Base-by-base conservation (phyloP, 2,797 vertebrate species). In the Notamacropus eugenii region DNA sequence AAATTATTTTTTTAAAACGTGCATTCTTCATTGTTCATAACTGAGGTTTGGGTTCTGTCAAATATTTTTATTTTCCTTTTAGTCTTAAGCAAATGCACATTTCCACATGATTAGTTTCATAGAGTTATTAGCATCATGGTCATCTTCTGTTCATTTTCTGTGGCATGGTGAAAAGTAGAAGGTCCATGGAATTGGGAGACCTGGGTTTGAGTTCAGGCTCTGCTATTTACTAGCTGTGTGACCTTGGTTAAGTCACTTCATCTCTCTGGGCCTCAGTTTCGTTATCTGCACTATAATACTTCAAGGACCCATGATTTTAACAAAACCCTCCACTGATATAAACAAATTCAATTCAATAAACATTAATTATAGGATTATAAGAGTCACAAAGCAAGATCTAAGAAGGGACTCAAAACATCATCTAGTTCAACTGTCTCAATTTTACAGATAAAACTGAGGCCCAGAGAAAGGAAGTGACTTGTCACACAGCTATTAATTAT, bases 101-200 rank as follows among this genome's bases (percentile, higher is more conserved):
- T 97, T 96, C 91, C 92, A 82, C 94, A 95, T 97, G 97, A 97
- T 96, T 97, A 96, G 94, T 92, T 96, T 96, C 96, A 94, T 91
- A 94, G 92, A 97, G 91, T 96, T 96, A 96, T 98, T 98, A 98
- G 95, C 97, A 97, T 97, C 97, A 98, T 96, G 96, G 97, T 96
- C 97, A 97, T 97, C 95, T 97, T 98, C 97, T 97, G 1, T 52
- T 6, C 55, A 46, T 57, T 96, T 55, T 90, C 57, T 22, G 58
- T 90, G 93, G 28, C 59, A 58, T 92, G 55, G 67, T 57, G 19
- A 31, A 29, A 54, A 92, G 24, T 87, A 96, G 50, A 12, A 93
- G 40, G 91, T 94, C 31, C 91, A 90, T 57, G 82, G 92, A 95
- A 52, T 55, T 54, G 40, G 31, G 90, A 93, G 74, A 31, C 31